A percentile compares a stretch with the other conserved stretches of the same genome.
phyloP scores from a whole-genome alignment of 2,113 vertebrate genomes.

The Paradoxurus hermaphroditus region DNA sequence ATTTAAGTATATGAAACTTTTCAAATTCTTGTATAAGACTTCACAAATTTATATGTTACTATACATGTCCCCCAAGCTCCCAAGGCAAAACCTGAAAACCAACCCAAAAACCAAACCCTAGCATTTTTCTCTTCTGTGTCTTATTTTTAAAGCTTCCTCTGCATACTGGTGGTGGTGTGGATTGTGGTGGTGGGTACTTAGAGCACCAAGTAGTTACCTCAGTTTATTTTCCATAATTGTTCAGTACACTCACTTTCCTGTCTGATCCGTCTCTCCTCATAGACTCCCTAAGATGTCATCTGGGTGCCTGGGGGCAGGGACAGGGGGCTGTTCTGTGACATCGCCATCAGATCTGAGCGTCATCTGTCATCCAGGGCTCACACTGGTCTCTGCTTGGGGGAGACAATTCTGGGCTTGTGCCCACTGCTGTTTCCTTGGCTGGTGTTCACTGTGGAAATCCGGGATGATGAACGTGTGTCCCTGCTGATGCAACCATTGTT shows the following conservation, averaged over 20 bases:
- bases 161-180: background rate
- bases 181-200: accelerated
- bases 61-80: background rate
- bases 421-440: background rate
- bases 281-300: background rate
- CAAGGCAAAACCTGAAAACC: background rate
- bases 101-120: background rate
- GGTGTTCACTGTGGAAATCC: background rate
- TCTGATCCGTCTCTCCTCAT: background rate
- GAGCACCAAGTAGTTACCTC: too few relatives aligned
- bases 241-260: background rate
- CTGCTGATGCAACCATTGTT: background rate
- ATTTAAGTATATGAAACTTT: background rate
- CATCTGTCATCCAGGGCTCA: too few relatives aligned
- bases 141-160: background rate
- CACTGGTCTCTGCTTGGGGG: background rate
- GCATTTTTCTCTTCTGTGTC: background rate
- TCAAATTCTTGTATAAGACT: background rate
- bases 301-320: background rate
- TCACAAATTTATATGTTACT: background rate
- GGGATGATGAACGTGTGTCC: background rate
- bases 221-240: background rate
- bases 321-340: background rate
- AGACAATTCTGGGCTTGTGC: background rate
- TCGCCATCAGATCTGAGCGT: background rate